Conservation (phyloP, 2,113 vertebrate species). For the Echinops telfairi region DNA sequence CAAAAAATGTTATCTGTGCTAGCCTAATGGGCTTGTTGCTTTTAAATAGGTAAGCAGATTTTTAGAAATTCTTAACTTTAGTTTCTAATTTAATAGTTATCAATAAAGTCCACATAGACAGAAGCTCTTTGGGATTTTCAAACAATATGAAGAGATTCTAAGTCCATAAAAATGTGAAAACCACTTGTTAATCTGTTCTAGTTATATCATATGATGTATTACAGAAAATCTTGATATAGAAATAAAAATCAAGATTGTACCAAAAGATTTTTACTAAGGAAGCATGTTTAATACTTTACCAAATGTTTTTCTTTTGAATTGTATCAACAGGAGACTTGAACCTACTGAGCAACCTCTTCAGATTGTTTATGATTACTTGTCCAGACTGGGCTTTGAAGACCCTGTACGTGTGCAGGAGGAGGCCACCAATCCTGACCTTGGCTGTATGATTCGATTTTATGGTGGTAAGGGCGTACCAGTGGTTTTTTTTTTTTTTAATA, state of each 20-base stretch:
- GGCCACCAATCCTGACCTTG: conserved; percentile 95
- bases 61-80: too few species aligned
- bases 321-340: conserved; percentile 92
- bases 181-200: neutral
- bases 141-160: neutral
- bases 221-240: conserved; percentile 56
- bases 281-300: conserved; percentile 62
- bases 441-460: conserved; percentile 98
- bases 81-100: too few species aligned
- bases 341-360: conserved; percentile 93
- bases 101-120: too few species aligned
- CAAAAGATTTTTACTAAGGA: too few species aligned
- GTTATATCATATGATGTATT: neutral
- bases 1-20: too few species aligned
- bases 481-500: conserved; percentile 3
- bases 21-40: too few species aligned
- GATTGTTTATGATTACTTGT: conserved; percentile 96
- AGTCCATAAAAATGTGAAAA: conserved; percentile 7
- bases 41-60: too few species aligned
- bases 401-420: conserved; percentile 94
- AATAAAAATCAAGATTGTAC: conserved; percentile 53
- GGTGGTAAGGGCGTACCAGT: conserved; percentile 91
- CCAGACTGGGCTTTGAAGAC: conserved; percentile 93
- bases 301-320: conserved; percentile 75
- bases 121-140: too few species aligned